Evolutionary conservation across 2,797 vertebrate genomes (phyloP).

Genomic region (Echeneis naucrates): DNA sequence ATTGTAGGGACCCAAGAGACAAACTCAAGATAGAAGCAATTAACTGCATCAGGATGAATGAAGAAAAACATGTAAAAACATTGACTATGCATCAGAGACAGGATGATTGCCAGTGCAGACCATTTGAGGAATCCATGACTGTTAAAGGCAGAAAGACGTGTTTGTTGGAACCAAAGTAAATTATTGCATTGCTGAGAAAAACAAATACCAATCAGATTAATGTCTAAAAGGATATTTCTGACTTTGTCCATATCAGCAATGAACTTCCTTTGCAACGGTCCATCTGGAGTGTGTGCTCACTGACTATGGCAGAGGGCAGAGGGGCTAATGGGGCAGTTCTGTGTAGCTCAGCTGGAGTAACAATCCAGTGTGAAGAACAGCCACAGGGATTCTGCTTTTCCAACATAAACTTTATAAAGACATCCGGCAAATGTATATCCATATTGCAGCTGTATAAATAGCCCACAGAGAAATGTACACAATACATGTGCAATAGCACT

Average conservation of each 20-base stretch:
- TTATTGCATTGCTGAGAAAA: constrained; percentile 32
- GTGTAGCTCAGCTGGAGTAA: constrained; percentile 64
- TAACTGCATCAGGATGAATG: not conserved
- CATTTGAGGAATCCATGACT: not conserved
- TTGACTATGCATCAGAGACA: constrained; percentile 20
- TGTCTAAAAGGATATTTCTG: constrained; percentile 48
- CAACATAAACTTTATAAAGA: constrained; percentile 17
- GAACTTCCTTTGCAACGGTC: constrained; percentile 43
- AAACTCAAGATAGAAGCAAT: not conserved
- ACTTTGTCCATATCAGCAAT: constrained; percentile 31
- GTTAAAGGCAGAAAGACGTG: constrained; percentile 28
- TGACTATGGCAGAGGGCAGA: constrained; percentile 49
- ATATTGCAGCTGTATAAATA: constrained; percentile 70
- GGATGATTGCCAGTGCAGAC: not conserved
- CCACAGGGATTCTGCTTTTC: constrained; percentile 51
- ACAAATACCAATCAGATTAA: constrained; percentile 45
- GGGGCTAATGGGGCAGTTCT: constrained; percentile 45
- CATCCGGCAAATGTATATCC: constrained; percentile 20
- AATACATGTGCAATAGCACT: constrained; percentile 18
- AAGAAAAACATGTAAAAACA: not conserved
- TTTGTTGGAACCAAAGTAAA: constrained; percentile 24
- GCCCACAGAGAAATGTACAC: constrained; percentile 4
- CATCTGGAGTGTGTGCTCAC: constrained; percentile 52
- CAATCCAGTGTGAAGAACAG: constrained; percentile 49
- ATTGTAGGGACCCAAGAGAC: not conserved